Conservation (phyloP, 2,797 vertebrate genomes). For the Pempheris klunzingeri region DNA sequence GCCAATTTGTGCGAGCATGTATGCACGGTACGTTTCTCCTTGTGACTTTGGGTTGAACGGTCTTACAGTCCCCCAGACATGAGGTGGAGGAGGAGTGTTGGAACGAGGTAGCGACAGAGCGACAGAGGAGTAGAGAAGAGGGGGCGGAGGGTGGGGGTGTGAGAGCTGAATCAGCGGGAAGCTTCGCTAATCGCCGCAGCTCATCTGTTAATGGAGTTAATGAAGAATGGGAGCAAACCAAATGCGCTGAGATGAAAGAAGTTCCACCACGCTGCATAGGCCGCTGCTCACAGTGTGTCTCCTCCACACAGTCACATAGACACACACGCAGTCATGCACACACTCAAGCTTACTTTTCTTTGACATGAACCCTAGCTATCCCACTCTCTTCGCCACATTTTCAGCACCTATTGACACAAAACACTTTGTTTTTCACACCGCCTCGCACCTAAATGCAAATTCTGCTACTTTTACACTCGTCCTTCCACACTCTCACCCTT, state of each 20-base stretch:
- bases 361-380: slow-evolving; percentile 55
- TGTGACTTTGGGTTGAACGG: slow-evolving; percentile 65
- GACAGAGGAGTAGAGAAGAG: slow-evolving; percentile 63
- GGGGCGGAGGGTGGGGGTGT: slow-evolving; percentile 49
- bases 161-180: slow-evolving; percentile 90
- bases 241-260: slow-evolving; percentile 90
- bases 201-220: slow-evolving; percentile 93
- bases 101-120: slow-evolving; percentile 60
- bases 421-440: slow-evolving; percentile 73
- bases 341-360: slow-evolving; percentile 49
- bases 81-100: slow-evolving; percentile 51
- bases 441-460: slow-evolving; percentile 60
- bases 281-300: slow-evolving; percentile 77
- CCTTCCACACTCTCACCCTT: slow-evolving; percentile 54
- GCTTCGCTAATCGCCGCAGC: slow-evolving; percentile 87
- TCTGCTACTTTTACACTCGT: slow-evolving; percentile 73
- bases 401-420: slow-evolving; percentile 77
- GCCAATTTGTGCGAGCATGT: slow-evolving; percentile 23
- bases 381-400: slow-evolving; percentile 57
- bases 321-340: slow-evolving; percentile 42
- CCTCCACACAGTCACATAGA: slow-evolving; percentile 47
- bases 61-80: slow-evolving; percentile 76
- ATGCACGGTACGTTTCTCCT: slow-evolving; percentile 29
- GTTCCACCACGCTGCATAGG: slow-evolving; percentile 89
- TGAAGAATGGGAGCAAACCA: slow-evolving; percentile 90